Evolutionary conservation across 2,113 vertebrate species (phyloP), one percentile per base, ranked within the genome.

Genomic region (Sarotherodon lohbergeri): DNA sequence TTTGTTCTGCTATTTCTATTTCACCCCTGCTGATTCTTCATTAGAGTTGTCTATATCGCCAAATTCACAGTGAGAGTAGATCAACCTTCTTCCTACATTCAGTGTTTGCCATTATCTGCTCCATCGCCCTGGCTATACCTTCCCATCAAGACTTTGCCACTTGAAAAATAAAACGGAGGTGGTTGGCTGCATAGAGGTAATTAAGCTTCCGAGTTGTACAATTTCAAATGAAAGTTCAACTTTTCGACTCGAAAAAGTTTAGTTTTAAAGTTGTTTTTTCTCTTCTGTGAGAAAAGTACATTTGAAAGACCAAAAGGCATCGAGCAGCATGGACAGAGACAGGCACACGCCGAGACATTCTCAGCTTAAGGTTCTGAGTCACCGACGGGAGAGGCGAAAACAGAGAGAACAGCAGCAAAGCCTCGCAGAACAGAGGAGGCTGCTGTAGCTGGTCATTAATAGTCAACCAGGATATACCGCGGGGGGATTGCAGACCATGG

Each of bases 371-470:
- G 79, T 90, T 89, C 88, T 84, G 73, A 91, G 88, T 84, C 89
- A 86, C 61, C 5, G 46, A 84, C 17, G 80, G 50, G 85, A 57
- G 14, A 71, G 68, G 80, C 50, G 27, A 13, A 66, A 81, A 34
- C 43, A 81, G 63, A 82, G 82, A 85, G 83, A 90, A 73, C 24
- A 81, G 93, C 36, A 57, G 88, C 86, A 27, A 36, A 66, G 89
- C 17, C 4, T 17, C 79, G 34, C 81, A 71, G 90, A 90, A 87
- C 48, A 85, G 85, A 83, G 86, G 89, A 89, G 84, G 80, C 90
- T 84, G 87, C 91, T 87, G 88, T 73, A 90, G 91, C 86, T 83
- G 93, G 92, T 94, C 95, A 95, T 95, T 96, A 96, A 95, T 94
- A 96, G 94, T 95, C 95, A 93, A 95, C 89, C 92, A 93, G 94